Evolutionary conservation across 2,797 vertebrate genomes (phyloP).

Genomic region (Podarcis lilfordi): DNA sequence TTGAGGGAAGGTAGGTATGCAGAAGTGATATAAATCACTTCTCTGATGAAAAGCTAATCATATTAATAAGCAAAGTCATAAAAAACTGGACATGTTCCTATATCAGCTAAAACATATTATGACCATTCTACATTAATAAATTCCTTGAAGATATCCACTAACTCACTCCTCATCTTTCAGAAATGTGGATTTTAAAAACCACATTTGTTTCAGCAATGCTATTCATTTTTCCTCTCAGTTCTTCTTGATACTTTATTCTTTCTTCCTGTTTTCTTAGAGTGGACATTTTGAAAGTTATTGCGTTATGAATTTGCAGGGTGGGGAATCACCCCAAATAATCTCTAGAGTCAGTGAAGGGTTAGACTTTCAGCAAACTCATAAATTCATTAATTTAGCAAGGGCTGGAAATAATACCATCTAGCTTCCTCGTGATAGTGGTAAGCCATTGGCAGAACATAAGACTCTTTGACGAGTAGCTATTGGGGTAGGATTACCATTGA

Average conservation of each 20-base stretch:
- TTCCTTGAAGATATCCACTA: background rate
- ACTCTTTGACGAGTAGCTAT: too few species aligned
- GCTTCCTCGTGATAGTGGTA: too few species aligned
- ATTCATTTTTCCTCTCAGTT: background rate
- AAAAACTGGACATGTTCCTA: slow-evolving; percentile 34
- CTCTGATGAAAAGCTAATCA: slow-evolving; percentile 6
- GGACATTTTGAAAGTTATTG: background rate
- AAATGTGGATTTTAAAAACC: background rate
- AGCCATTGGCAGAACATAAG: too few species aligned
- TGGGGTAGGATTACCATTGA: too few species aligned
- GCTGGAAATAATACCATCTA: too few species aligned
- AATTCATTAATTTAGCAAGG: too few species aligned
- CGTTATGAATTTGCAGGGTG: too few species aligned
- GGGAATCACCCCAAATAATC: too few species aligned
- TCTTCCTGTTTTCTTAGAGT: background rate
- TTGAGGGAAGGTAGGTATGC: slow-evolving; percentile 17
- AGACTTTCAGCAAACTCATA: too few species aligned
- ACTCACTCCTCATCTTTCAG: background rate
- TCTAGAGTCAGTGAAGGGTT: too few species aligned
- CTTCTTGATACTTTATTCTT: background rate
- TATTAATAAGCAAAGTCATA: slow-evolving; percentile 39
- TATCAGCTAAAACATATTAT: background rate
- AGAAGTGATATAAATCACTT: slow-evolving; percentile 23
- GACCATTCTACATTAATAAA: slow-evolving; percentile 23
- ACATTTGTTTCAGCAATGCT: background rate